These are phyloP conservation scores for Nasonia vitripennis DNA, from an alignment of 1,140 invertebrate species.

Conservation along the genomic window DNA sequence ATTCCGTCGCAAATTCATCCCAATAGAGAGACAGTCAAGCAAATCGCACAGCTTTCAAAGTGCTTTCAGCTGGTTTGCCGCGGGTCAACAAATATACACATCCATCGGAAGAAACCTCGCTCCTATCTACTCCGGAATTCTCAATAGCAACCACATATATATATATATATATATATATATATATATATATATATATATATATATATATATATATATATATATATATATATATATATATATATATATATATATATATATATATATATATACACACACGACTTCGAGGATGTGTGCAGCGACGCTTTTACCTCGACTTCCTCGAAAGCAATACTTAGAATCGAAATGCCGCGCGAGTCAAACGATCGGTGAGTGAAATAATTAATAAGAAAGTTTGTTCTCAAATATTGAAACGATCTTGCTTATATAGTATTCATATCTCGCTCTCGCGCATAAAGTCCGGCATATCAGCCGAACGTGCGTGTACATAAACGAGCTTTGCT, in stretches of 20 bases:
- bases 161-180: no score
- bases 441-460: background rate
- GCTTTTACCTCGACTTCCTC: background rate
- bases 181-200: no score
- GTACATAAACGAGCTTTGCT: background rate
- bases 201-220: no score
- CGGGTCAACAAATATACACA: constrained; percentile 17
- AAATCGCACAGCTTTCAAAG: constrained; percentile 10
- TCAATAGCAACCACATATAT: background rate
- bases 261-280: no score
- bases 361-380: no score
- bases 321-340: background rate
- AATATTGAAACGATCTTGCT: background rate
- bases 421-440: background rate
- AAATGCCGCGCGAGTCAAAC: no score
- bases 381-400: background rate
- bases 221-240: no score
- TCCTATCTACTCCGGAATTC: background rate
- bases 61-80: constrained; percentile 22
- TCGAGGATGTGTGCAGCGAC: background rate
- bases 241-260: no score
- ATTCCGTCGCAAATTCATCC: constrained; percentile 13
- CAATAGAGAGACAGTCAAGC: constrained; percentile 3
- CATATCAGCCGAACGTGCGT: background rate
- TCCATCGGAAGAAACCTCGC: background rate